Percentiles rank a stretch among this genome's conserved stretches.
Evolutionary conservation across 2,888 invertebrate genomes (phyloP).

Genomic region (Nebria salina): DNA sequence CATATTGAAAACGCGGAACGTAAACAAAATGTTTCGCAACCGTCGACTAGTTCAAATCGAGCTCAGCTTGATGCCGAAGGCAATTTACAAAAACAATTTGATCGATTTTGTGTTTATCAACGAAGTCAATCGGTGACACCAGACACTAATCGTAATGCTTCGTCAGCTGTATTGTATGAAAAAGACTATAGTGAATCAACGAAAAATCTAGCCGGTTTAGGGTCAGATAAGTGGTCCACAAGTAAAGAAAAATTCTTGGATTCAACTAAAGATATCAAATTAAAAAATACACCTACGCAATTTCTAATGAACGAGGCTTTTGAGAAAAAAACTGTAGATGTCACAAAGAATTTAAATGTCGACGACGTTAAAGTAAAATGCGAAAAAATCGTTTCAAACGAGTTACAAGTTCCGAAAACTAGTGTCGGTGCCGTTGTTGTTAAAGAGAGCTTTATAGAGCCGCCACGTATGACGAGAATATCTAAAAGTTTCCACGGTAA

Average conservation of each 20-base stretch:
- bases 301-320: slow-evolving; percentile 41
- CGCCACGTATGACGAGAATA: slow-evolving; percentile 62
- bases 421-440: slow-evolving; percentile 61
- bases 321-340: slow-evolving; percentile 53
- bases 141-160: slow-evolving; percentile 17
- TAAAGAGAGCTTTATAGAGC: slow-evolving; percentile 66
- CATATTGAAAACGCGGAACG: slow-evolving; percentile 40
- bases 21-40: slow-evolving; percentile 22
- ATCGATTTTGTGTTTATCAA: slow-evolving; percentile 21
- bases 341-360: slow-evolving; percentile 53
- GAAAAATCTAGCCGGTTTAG: slow-evolving; percentile 51
- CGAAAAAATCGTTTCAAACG: slow-evolving; percentile 50
- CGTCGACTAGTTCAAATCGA: slow-evolving; percentile 13
- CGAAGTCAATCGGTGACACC: slow-evolving; percentile 23
- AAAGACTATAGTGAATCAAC: slow-evolving; percentile 52
- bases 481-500: slow-evolving; percentile 64
- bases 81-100: slow-evolving; percentile 14
- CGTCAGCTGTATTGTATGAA: slow-evolving; percentile 49
- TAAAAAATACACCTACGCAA: slow-evolving; percentile 32
- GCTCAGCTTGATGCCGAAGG: slow-evolving; percentile 22
- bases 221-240: slow-evolving; percentile 58
- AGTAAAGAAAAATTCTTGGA: slow-evolving; percentile 59
- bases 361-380: slow-evolving; percentile 52
- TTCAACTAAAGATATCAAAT: slow-evolving; percentile 36
- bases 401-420: slow-evolving; percentile 44